Evolutionary conservation across 2,888 invertebrate genomes (phyloP).

Genomic region (Branchellion lobata): DNA sequence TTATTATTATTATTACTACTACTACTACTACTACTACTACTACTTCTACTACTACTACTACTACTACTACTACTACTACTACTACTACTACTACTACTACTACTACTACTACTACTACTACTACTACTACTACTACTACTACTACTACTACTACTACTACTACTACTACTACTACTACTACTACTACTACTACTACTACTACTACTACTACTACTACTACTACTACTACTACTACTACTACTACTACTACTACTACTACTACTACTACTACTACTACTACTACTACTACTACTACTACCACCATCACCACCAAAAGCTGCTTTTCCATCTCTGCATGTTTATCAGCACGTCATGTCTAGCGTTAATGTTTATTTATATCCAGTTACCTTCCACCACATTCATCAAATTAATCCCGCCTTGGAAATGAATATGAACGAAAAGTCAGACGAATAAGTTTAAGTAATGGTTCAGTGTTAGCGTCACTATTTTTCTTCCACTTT

Average conservation of each 20-base stretch:
- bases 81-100: constrained; percentile 14
- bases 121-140: not conserved
- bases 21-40: constrained; percentile 14
- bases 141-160: not conserved
- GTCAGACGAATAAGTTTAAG: too few species aligned
- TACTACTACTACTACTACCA: constrained; percentile 11
- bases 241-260: constrained; percentile 14
- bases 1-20: constrained; percentile 14
- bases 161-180: not conserved
- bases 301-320: not conserved
- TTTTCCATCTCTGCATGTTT: too few species aligned
- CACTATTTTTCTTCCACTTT: too few species aligned
- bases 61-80: constrained; percentile 14
- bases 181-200: not conserved
- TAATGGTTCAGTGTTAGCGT: too few species aligned
- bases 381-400: too few species aligned
- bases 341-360: too few species aligned
- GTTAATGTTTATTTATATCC: too few species aligned
- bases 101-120: constrained; percentile 14
- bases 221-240: constrained; percentile 10
- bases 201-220: not conserved
- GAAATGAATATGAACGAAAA: too few species aligned
- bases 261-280: constrained; percentile 14
- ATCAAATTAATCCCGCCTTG: too few species aligned
- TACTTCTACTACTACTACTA: constrained; percentile 10